Conservation (phyloP, 2,888 invertebrate genomes). For the Scotopteryx bipunctaria region DNA sequence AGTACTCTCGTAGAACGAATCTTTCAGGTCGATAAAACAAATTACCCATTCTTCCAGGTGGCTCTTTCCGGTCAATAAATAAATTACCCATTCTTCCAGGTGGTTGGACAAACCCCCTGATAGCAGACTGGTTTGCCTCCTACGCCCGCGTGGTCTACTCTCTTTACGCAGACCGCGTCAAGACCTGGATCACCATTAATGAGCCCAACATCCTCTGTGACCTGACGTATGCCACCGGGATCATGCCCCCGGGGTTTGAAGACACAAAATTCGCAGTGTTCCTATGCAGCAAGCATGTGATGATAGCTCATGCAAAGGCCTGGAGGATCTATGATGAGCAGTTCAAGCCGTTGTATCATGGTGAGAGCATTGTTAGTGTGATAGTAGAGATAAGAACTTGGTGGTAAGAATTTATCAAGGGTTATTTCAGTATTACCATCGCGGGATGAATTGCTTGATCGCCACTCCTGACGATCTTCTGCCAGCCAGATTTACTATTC, state of each 20-base stretch:
- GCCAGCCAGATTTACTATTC: too few relatives aligned
- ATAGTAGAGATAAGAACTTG: too few relatives aligned
- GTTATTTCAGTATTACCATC: too few relatives aligned
- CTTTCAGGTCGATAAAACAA: too few relatives aligned
- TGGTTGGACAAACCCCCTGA: slow-evolving; percentile 86
- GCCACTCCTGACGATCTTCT: too few relatives aligned
- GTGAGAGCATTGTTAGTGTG: too few relatives aligned
- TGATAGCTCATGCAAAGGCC: slow-evolving; percentile 87
- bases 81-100: slow-evolving; percentile 68
- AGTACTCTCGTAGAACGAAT: too few relatives aligned
- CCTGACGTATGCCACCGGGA: slow-evolving; percentile 61
- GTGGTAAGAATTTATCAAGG: too few relatives aligned
- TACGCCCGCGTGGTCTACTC: slow-evolving; percentile 82
- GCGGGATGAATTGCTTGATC: too few relatives aligned
- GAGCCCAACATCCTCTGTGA: slow-evolving; percentile 82
- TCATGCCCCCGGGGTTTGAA: slow-evolving; percentile 55
- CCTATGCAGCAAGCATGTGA: slow-evolving; percentile 84
- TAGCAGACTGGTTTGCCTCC: slow-evolving; percentile 84
- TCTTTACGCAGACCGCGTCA: slow-evolving; percentile 84
- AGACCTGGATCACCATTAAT: slow-evolving; percentile 88
- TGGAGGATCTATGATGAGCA: slow-evolving; percentile 83
- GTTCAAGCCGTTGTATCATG: slow-evolving; percentile 77
- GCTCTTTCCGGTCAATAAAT: too few relatives aligned
- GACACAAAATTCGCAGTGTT: slow-evolving; percentile 66
- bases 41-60: too few relatives aligned